Evolutionary conservation across 2,888 invertebrate genomes (phyloP), one percentile per base, ranked within the genome.

Genomic region (Heliconius ismenius): DNA sequence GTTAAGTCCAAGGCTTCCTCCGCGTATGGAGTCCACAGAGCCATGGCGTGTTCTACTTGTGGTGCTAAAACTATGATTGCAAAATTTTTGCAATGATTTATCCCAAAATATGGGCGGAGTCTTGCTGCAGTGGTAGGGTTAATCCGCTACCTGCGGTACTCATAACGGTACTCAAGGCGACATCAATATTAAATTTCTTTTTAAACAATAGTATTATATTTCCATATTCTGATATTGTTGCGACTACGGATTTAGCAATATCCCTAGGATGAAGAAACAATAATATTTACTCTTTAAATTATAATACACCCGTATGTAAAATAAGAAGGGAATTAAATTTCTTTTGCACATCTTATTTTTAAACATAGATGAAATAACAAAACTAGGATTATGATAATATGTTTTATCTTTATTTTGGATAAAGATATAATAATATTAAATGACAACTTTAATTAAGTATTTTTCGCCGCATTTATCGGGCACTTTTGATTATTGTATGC

Each of bases 1-100:
- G 86, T 90, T 49, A 92, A 86, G 77, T 92, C 92, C 73, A 92
- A 78, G 7, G 91, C 85, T 83, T 90, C 86, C 74, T 91, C 91
- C 36, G 86, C 85, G 86, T 92, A 92, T 43, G 92, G 92, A 69
- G 90, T 91, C 92, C 92, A 92, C 78, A 91, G 80, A 76, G 91
- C 86, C 92, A 92, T 92, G 54, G 68, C 69, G 64, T 75, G 78
- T 79, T 73, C 63, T 73, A 54, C 65, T 68, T 49, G 74, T 74
- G 49, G 54, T 69, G 63, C 65, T 70, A 74, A 77, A 77, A 77
- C 72, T 65, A 63, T 76, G 76, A 77, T 76, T 78, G 72, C 76
- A 32, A 75, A 79, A 75, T 60, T 78, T 76, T 75, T 70, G 68
- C 68, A 75, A 73, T 26, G 74, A 76, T 65, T 69, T 58, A 77